phyloP scores from a whole-genome alignment of 2,113 vertebrate genomes.

The Herpetotheres cachinnans region DNA sequence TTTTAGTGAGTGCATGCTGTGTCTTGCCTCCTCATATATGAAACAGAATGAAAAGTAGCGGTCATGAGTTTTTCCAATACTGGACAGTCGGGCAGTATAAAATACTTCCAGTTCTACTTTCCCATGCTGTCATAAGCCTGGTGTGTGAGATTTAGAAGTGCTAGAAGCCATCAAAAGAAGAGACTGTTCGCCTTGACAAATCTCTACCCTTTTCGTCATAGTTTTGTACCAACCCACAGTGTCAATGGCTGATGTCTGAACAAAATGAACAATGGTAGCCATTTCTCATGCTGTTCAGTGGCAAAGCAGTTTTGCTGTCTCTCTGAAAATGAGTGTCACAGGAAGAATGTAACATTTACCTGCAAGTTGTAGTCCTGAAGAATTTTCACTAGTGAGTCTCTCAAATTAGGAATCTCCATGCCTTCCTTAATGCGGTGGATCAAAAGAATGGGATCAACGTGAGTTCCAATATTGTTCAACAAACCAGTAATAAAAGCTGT shows the following conservation, averaged over 20 bases:
- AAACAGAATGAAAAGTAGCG: background rate
- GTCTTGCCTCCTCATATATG: background rate
- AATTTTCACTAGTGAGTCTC: slow-evolving; percentile 97
- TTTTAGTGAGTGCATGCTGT: background rate
- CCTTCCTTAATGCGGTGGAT: slow-evolving; percentile 98
- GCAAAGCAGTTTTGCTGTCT: background rate
- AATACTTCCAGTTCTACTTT: background rate
- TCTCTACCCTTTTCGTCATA: background rate
- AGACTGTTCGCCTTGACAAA: background rate
- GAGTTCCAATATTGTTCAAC: slow-evolving; percentile 97
- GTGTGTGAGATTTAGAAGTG: background rate
- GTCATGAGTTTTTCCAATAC: background rate
- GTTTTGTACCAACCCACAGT: background rate
- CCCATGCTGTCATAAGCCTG: too few relatives aligned
- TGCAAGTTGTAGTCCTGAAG: slow-evolving; percentile 98
- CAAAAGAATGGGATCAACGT: slow-evolving; percentile 95
- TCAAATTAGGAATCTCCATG: slow-evolving; percentile 97
- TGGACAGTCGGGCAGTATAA: background rate
- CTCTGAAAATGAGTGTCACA: background rate
- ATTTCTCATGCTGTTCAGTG: background rate
- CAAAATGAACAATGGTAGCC: background rate
- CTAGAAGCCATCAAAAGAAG: background rate
- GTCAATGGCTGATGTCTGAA: background rate
- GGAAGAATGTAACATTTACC: slow-evolving; percentile 63
- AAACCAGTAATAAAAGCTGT: slow-evolving; percentile 97